Evolutionary conservation across 1,140 invertebrate genomes (phyloP).

Genomic region (Conus betulinus): DNA sequence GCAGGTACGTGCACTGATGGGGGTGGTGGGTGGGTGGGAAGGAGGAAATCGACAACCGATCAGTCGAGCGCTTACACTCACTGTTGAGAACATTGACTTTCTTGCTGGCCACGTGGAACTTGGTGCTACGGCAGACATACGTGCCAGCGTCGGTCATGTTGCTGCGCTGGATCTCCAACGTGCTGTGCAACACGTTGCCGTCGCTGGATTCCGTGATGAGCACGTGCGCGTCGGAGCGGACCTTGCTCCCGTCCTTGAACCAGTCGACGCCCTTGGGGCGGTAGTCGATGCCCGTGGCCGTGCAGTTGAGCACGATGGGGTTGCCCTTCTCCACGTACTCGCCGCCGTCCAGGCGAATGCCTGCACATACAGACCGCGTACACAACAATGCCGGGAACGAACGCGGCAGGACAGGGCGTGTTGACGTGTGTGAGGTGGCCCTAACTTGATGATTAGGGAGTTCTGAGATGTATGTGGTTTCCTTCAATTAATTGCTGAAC

Average conservation of each 20-base stretch:
- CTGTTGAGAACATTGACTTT: slow-evolving; percentile 66
- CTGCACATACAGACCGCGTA: slow-evolving; percentile 33
- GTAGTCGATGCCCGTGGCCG: slow-evolving; percentile 55
- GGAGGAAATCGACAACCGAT: background rate
- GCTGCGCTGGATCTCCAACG: slow-evolving; percentile 60
- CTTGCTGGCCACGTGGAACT: slow-evolving; percentile 57
- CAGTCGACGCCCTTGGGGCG: slow-evolving; percentile 56
- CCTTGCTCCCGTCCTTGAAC: slow-evolving; percentile 59
- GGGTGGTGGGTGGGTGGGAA: too few species aligned
- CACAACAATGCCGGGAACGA: background rate
- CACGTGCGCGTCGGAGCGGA: slow-evolving; percentile 46
- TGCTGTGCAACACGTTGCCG: slow-evolving; percentile 59
- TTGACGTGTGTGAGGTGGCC: too few species aligned
- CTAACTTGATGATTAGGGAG: too few species aligned
- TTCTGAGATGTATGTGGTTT: too few species aligned
- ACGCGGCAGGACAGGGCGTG: background rate
- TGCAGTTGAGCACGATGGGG: slow-evolving; percentile 54
- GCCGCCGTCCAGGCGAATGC: slow-evolving; percentile 48
- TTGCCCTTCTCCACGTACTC: slow-evolving; percentile 52
- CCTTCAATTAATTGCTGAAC: too few species aligned
- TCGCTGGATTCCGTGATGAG: slow-evolving; percentile 54
- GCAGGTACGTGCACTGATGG: too few species aligned
- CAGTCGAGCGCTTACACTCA: slow-evolving; percentile 48
- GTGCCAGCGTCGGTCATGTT: slow-evolving; percentile 61
- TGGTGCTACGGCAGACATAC: slow-evolving; percentile 67